Evolutionary conservation across 2,888 invertebrate genomes (phyloP), one percentile per base, ranked within the genome.

Genomic region (Epinotia bilunana): DNA sequence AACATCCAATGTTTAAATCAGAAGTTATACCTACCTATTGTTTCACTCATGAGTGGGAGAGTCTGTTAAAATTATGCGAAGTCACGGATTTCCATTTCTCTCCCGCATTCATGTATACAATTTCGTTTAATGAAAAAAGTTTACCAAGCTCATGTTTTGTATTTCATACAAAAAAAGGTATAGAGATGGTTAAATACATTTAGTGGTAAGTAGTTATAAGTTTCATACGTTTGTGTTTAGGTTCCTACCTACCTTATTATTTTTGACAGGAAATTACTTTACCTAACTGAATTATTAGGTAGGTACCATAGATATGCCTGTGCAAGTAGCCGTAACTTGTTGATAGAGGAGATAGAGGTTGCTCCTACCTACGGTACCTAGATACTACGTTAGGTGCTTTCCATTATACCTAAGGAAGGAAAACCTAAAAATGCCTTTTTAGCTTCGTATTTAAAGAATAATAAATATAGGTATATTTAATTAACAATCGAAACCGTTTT

Each of bases 51-150:
- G 49, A 55, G 28, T 16, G 63, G 33, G 39, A 71, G 43, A 71
- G 43, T 63, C 23, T 55, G 46, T 63, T 33, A 20, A 72, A 72
- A 63, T 72, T 72, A 72, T 72, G 63, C 71, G 55, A 20, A 43
- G 63, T 63, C 71, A 63, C 71, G 71, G 63, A 57, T 72, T 72
- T 72, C 18, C 72, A 72, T 72, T 57, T 57, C 71, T 63, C 43
- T 55, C 49, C 71, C 58, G 53, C 43, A 71, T 55, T 64, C 57
- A 72, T 18, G 55, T 72, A 71, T 71, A 62, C 62, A 72, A 72
- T 72, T 62, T 55, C 43, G 55, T 71, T 55, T 55, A 23, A 55
- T 71, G 58, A 70, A 61, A 57, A 39, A 69, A 69, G 23, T 60
- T 46, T 46, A 20, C 63, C 61, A 61, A n/a, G 33, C 61, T 33